These are phyloP conservation scores for Toxonevra muliebris DNA, from an alignment of 2,888 invertebrate genomes.

Conservation along the genomic window DNA sequence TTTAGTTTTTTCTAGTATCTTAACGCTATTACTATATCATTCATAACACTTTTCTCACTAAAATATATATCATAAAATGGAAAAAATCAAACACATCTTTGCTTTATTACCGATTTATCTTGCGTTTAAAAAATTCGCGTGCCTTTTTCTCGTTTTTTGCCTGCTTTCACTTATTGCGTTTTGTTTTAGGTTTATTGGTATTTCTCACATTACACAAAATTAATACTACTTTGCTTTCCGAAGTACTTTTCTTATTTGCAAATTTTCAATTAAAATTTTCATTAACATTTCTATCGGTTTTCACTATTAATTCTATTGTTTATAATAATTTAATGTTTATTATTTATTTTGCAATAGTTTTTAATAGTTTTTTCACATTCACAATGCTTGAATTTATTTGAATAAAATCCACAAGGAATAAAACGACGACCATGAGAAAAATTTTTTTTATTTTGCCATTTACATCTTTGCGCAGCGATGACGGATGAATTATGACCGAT, in stretches of 20 bases:
- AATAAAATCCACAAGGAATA: constrained; percentile 40
- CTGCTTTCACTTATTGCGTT: constrained; percentile 1
- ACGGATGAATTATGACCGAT: too few species aligned
- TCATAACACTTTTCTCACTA: neutral
- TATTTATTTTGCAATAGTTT: constrained; percentile 27
- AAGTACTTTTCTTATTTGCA: constrained; percentile 13
- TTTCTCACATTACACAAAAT: neutral
- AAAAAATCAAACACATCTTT: neutral
- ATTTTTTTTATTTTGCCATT: constrained; percentile 20
- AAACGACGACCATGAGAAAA: constrained; percentile 31
- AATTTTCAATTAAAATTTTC: constrained; percentile 22
- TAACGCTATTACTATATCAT: neutral
- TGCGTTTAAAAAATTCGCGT: constrained; percentile 3
- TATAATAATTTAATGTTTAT: constrained; percentile 17
- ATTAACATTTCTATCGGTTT: constrained; percentile 26
- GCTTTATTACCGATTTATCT: neutral
- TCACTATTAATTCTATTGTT: constrained; percentile 12
- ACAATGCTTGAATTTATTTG: constrained; percentile 38
- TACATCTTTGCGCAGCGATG: too few species aligned
- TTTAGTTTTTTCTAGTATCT: neutral
- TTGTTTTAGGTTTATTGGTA: neutral
- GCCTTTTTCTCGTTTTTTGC: neutral
- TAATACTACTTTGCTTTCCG: constrained; percentile 11
- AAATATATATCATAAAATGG: too few species aligned
- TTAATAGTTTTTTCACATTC: constrained; percentile 25